phyloP scores from a whole-genome alignment of 2,113 vertebrate species.

The Crotophaga sulcirostris region DNA sequence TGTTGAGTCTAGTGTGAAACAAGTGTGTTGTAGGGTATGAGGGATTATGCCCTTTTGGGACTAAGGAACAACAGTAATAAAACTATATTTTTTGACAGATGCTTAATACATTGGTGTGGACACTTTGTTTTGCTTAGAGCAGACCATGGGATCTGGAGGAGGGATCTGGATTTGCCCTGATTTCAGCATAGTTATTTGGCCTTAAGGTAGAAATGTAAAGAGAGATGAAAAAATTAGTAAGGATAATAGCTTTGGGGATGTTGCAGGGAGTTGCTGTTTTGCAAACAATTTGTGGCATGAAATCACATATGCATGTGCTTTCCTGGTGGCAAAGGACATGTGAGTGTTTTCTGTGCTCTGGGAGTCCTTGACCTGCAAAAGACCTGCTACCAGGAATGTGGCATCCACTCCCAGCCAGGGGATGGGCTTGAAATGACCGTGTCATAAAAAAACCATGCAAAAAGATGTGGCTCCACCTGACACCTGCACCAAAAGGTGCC shows the following conservation, averaged over 20 bases:
- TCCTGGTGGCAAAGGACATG: not conserved
- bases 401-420: not conserved
- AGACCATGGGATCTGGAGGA: rapidly evolving
- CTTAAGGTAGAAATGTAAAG: not conserved
- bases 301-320: not conserved
- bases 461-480: not conserved
- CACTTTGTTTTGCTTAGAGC: not conserved
- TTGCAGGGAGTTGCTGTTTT: not conserved
- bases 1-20: not conserved
- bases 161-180: not conserved
- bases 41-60: not conserved
- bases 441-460: not conserved
- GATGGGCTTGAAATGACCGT: not conserved
- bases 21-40: not conserved
- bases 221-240: not conserved
- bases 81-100: not conserved
- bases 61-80: not conserved
- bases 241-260: not conserved
- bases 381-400: not conserved
- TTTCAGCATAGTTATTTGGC: not conserved
- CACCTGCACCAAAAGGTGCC: not conserved
- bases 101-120: not conserved
- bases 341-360: not conserved
- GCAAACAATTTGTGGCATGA: not conserved
- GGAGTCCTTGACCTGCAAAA: not conserved